phyloP scores from a whole-genome alignment of 2,113 vertebrate species.

The Forbesichthys agassizii region DNA sequence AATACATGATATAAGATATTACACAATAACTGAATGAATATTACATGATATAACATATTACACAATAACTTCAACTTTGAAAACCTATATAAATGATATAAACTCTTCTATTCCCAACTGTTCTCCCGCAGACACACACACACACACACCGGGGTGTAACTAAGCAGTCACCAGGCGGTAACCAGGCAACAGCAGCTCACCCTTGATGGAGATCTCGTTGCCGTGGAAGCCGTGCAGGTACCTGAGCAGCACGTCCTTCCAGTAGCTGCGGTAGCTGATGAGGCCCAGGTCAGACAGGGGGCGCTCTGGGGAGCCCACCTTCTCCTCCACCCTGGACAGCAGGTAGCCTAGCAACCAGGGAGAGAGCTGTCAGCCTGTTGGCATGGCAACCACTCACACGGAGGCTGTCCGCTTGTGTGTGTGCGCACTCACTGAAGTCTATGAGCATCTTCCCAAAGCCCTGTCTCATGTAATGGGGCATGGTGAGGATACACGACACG shows the following conservation, averaged over 20 bases:
- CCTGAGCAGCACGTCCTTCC: slow-evolving; percentile 94
- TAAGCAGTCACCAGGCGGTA: background rate
- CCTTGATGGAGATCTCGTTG: slow-evolving; percentile 98
- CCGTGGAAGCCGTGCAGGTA: slow-evolving; percentile 96
- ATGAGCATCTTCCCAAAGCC: slow-evolving; percentile 92
- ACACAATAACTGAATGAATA: no score
- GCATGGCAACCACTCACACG: background rate
- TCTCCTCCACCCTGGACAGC: slow-evolving; percentile 90
- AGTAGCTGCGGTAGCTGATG: slow-evolving; percentile 89
- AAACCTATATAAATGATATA: no score
- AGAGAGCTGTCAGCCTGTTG: background rate
- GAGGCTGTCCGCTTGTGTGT: background rate
- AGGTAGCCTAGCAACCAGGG: slow-evolving; percentile 77
- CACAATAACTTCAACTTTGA: no score
- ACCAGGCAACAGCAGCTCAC: slow-evolving; percentile 62
- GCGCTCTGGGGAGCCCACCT: slow-evolving; percentile 87
- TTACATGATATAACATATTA: no score
- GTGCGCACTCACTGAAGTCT: slow-evolving; percentile 89
- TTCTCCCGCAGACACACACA: background rate
- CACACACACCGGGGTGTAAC: no score
- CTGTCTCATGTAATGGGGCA: slow-evolving; percentile 90
- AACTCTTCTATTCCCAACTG: no score
- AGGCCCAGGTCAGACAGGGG: slow-evolving; percentile 89
- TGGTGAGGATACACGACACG: slow-evolving; percentile 88
- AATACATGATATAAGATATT: no score